These are phyloP conservation scores for Pteromalus puparum DNA, from an alignment of 1,140 invertebrate genomes.

Conservation along the genomic window DNA sequence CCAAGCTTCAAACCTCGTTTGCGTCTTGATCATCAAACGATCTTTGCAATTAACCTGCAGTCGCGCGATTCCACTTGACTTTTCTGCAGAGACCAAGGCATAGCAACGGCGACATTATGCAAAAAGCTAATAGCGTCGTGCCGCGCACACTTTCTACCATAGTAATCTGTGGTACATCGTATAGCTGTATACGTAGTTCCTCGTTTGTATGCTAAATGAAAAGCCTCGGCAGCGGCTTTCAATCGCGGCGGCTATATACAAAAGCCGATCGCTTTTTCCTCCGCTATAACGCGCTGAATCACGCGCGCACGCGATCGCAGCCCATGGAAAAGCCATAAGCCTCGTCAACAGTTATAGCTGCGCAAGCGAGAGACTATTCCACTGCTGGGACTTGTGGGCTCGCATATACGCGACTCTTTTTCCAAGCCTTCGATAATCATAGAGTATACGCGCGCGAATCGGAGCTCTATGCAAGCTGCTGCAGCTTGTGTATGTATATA, in stretches of 20 bases:
- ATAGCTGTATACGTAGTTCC: neutral
- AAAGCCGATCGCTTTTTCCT: neutral
- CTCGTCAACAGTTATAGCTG: too few species aligned
- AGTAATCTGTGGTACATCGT: neutral
- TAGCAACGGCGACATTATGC: too few species aligned
- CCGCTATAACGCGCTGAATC: too few species aligned
- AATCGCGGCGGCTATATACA: neutral
- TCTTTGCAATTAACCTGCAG: constrained; percentile 7
- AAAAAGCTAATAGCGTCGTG: neutral
- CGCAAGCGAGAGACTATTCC: neutral
- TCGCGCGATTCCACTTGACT: too few species aligned
- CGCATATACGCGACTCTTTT: neutral
- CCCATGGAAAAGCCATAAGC: neutral
- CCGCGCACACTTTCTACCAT: neutral
- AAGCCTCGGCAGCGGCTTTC: neutral
- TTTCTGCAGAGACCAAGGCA: too few species aligned
- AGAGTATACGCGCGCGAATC: neutral
- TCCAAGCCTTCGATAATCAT: neutral
- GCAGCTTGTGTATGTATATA: too few species aligned
- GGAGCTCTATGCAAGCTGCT: neutral
- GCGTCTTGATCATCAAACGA: neutral
- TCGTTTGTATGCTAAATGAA: constrained; percentile 20
- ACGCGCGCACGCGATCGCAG: neutral
- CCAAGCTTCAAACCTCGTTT: neutral
- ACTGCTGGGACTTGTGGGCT: too few species aligned